Conservation (phyloP, 2,888 invertebrate species). For the Thyatira batis region DNA sequence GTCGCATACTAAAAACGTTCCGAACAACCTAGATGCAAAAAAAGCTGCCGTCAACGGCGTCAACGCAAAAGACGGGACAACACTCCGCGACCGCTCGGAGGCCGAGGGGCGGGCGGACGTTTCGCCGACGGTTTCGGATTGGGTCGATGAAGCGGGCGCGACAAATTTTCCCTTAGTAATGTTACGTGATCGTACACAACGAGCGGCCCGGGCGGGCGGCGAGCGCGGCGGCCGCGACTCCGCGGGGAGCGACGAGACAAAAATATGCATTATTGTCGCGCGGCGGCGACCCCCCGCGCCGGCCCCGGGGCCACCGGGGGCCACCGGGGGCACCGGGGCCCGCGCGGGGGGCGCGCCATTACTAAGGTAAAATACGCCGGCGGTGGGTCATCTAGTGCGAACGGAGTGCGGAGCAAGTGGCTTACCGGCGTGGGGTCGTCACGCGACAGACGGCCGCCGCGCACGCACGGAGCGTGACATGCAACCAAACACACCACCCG, state of each 20-base stretch:
- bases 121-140: conserved; percentile 53
- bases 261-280: conserved; percentile 74
- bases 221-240: conserved; percentile 35
- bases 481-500: conserved; percentile 69
- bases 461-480: conserved; percentile 52
- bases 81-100: neutral
- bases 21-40: neutral
- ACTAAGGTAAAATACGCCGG: conserved; percentile 76
- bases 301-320: conserved; percentile 18
- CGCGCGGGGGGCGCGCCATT: conserved; percentile 52
- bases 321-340: conserved; percentile 16
- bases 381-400: conserved; percentile 47
- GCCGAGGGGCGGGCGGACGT: conserved; percentile 2
- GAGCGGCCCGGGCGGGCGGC: conserved; percentile 24
- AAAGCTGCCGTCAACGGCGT: neutral
- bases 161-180: conserved; percentile 80
- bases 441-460: conserved; percentile 42
- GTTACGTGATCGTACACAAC: conserved; percentile 48
- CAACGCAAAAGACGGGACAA: neutral
- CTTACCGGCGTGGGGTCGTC: conserved; percentile 59
- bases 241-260: conserved; percentile 58
- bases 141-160: conserved; percentile 58
- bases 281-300: conserved; percentile 29
- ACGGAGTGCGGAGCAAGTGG: conserved; percentile 42
- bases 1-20: neutral